These are phyloP conservation scores for Metellina segmentata DNA, from an alignment of 2,888 invertebrate genomes.

Conservation along the genomic window DNA sequence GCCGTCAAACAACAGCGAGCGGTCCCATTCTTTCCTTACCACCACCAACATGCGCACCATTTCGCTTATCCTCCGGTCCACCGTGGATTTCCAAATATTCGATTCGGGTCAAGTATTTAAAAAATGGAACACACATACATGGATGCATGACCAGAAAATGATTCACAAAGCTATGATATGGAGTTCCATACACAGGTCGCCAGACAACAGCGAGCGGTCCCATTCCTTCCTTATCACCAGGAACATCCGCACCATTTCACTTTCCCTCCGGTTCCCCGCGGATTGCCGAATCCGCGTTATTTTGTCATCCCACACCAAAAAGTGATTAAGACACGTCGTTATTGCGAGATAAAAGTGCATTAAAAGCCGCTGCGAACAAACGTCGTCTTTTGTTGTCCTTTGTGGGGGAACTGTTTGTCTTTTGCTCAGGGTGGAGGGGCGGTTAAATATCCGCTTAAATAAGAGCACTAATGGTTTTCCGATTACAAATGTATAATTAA, in stretches of 20 bases:
- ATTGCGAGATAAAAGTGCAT: conserved; percentile 52
- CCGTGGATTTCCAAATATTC: too few relatives aligned
- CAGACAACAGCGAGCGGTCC: too few relatives aligned
- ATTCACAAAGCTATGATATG: too few relatives aligned
- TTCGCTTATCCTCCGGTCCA: background rate
- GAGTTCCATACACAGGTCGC: too few relatives aligned
- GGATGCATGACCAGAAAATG: too few relatives aligned
- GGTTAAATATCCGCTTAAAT: conserved; percentile 35
- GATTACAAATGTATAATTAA: conserved; percentile 51
- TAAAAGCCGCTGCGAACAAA: conserved; percentile 17
- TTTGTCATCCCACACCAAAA: conserved; percentile 35
- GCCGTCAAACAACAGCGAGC: too few relatives aligned
- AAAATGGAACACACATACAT: too few relatives aligned
- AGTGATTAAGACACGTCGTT: conserved; percentile 57
- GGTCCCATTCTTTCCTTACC: too few relatives aligned
- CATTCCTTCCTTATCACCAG: too few relatives aligned
- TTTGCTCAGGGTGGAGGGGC: conserved; percentile 6
- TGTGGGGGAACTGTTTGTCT: conserved; percentile 24
- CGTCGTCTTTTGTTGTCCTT: conserved; percentile 26
- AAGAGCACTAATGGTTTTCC: conserved; percentile 50
- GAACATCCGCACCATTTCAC: background rate
- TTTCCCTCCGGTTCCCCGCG: background rate
- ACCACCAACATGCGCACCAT: background rate
- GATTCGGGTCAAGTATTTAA: too few relatives aligned
- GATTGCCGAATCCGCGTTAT: background rate